Evolutionary conservation across 2,888 invertebrate genomes (phyloP).

Genomic region (Petrolisthes cinctipes): DNA sequence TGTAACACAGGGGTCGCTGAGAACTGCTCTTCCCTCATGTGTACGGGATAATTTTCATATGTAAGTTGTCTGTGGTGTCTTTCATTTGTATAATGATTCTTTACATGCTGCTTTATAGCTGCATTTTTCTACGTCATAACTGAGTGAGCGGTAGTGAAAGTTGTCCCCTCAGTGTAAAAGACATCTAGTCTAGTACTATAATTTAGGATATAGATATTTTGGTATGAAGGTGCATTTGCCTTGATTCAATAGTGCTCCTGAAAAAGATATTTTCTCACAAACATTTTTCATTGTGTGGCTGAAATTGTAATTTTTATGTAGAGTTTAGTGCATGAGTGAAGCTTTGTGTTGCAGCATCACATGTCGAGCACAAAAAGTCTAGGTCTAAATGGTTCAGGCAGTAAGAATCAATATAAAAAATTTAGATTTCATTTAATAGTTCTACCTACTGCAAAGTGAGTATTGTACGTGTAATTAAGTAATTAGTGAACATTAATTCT

Average conservation of each 20-base stretch:
- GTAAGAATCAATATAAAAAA: not conserved
- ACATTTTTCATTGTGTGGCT: constrained; percentile 35
- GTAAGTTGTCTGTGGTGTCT: constrained; percentile 54
- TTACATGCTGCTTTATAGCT: constrained; percentile 54
- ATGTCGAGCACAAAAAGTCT: constrained; percentile 38
- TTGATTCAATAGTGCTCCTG: constrained; percentile 61
- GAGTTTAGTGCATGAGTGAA: constrained; percentile 32
- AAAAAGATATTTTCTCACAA: constrained; percentile 51
- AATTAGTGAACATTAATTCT: not conserved
- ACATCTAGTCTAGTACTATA: constrained; percentile 59
- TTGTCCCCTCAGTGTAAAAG: constrained; percentile 44
- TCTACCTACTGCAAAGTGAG: no score
- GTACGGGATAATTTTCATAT: constrained; percentile 55
- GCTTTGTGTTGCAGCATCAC: constrained; percentile 16
- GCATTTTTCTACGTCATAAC: constrained; percentile 50
- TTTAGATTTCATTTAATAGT: no score
- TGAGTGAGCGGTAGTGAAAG: constrained; percentile 22
- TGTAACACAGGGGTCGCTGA: constrained; percentile 28
- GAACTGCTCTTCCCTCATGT: constrained; percentile 27
- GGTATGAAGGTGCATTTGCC: constrained; percentile 58
- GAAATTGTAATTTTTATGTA: constrained; percentile 37
- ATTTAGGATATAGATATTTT: constrained; percentile 56
- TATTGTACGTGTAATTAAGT: not conserved
- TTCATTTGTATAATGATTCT: constrained; percentile 55
- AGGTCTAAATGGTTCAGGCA: constrained; percentile 16